These are phyloP conservation scores for Neotoma lepida DNA, from an alignment of 2,113 vertebrate species.

Conservation along the genomic window DNA sequence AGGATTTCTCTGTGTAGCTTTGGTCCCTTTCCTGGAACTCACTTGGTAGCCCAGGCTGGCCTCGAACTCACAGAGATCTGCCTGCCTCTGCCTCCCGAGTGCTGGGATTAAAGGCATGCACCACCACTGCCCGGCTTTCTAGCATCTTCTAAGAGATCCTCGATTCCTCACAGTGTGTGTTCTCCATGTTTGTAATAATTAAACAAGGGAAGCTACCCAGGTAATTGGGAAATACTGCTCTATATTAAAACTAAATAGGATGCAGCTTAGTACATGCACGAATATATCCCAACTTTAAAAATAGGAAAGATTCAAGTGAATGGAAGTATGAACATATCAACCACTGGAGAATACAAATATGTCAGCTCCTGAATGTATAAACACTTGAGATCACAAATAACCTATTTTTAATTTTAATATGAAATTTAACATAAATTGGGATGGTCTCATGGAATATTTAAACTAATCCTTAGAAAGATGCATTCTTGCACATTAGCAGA, in stretches of 20 bases:
- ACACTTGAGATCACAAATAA: conserved; percentile 9
- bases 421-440: background rate
- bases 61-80: too few relatives aligned
- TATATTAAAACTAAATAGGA: conserved; percentile 24
- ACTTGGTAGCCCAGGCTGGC: too few relatives aligned
- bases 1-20: too few relatives aligned
- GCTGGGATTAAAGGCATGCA: too few relatives aligned
- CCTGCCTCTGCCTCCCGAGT: too few relatives aligned
- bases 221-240: background rate
- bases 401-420: conserved; percentile 3
- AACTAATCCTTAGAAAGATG: background rate
- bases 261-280: background rate
- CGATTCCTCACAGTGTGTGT: background rate
- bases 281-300: conserved; percentile 8
- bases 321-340: background rate
- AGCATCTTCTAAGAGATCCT: background rate
- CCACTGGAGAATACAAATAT: background rate
- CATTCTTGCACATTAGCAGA: background rate
- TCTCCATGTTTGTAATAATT: background rate
- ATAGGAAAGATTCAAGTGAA: background rate
- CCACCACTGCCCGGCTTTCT: too few relatives aligned
- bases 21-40: too few relatives aligned
- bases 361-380: background rate
- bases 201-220: conserved; percentile 17
- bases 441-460: background rate